Evolutionary conservation across 1,140 invertebrate species (phyloP).

Genomic region (Ips nitidus): DNA sequence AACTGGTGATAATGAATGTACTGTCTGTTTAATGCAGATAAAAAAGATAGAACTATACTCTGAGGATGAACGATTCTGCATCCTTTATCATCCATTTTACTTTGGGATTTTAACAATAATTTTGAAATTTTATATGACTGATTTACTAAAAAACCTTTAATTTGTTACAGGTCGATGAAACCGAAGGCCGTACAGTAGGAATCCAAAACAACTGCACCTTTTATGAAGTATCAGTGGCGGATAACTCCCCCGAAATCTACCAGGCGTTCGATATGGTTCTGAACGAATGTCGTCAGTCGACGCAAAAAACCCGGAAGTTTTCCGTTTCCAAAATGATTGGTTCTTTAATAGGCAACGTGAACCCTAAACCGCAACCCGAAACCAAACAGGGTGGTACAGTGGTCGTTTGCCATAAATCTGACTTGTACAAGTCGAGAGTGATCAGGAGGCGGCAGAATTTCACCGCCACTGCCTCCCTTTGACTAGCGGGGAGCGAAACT

Average conservation of each 20-base stretch:
- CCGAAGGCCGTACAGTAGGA: slow-evolving; percentile 67
- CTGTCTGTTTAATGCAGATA: no score
- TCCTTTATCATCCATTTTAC: no score
- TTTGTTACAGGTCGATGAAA: slow-evolving; percentile 64
- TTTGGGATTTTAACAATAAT: no score
- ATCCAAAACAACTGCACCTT: slow-evolving; percentile 68
- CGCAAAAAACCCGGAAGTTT: slow-evolving; percentile 65
- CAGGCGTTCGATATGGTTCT: slow-evolving; percentile 68
- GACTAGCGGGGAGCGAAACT: slow-evolving; percentile 52
- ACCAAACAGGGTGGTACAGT: slow-evolving; percentile 58
- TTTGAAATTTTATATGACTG: no score
- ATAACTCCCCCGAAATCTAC: slow-evolving; percentile 70
- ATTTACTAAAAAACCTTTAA: no score
- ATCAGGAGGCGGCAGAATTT: slow-evolving; percentile 60
- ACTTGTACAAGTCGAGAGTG: slow-evolving; percentile 59
- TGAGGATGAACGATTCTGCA: no score
- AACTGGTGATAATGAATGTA: no score
- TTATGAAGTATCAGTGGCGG: slow-evolving; percentile 75
- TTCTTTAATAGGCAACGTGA: slow-evolving; percentile 65
- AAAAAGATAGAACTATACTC: no score
- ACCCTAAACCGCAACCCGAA: slow-evolving; percentile 46
- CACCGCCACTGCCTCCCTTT: slow-evolving; percentile 59
- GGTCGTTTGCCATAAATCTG: slow-evolving; percentile 59
- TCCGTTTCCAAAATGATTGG: slow-evolving; percentile 78
- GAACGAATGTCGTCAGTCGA: slow-evolving; percentile 62